Evolutionary conservation across 2,797 vertebrate genomes (phyloP).

Genomic region (Hypotaenidia okinawae): DNA sequence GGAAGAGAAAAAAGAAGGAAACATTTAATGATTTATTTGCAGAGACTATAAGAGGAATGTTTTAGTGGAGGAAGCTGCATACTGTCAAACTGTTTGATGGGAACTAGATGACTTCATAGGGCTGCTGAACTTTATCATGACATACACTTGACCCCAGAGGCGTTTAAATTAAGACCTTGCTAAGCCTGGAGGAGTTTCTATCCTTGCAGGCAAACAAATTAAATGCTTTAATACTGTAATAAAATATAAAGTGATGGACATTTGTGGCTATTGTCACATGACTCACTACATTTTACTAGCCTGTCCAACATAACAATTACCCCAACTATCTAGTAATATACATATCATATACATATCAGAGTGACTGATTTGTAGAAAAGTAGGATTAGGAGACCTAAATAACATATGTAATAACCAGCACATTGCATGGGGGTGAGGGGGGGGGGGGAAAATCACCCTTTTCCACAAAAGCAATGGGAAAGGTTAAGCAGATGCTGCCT

Average conservation of each 20-base stretch:
- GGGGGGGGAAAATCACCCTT: not conserved
- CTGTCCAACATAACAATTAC: not conserved
- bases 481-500: not conserved
- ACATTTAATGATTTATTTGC: not conserved
- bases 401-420: not conserved
- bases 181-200: not conserved
- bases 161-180: not conserved
- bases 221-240: not conserved
- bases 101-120: not conserved
- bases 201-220: not conserved
- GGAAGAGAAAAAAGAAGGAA: not conserved
- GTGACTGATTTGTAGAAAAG: not conserved
- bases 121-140: slow-evolving; percentile 10
- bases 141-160: not conserved
- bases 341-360: not conserved
- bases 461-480: not conserved
- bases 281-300: not conserved
- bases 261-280: not conserved
- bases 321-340: not conserved
- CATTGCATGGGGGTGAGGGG: rapidly evolving
- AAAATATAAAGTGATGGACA: not conserved
- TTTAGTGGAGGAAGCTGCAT: not conserved
- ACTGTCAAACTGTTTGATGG: not conserved
- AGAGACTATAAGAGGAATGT: not conserved
- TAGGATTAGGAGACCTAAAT: not conserved